Conservation (phyloP, 2,888 invertebrate genomes). For the Branchinecta sandiegonensis region DNA sequence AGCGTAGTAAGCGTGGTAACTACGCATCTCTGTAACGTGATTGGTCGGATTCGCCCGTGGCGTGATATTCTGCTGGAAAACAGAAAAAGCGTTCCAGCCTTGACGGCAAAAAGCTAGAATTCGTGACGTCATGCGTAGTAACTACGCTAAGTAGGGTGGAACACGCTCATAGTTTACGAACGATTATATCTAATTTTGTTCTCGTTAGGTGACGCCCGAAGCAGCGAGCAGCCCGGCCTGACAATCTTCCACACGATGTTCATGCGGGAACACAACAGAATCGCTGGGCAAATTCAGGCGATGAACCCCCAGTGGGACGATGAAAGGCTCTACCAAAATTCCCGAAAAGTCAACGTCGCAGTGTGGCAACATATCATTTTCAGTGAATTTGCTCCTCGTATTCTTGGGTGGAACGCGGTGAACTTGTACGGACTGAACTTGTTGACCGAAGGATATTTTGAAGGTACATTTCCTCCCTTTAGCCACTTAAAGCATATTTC, state of each 20-base stretch:
- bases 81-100: no score
- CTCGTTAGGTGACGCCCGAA: slow-evolving; percentile 58
- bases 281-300: slow-evolving; percentile 58
- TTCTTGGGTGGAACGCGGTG: slow-evolving; percentile 77
- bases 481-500: no score
- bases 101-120: no score
- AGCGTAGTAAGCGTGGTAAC: no score
- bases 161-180: no score
- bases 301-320: slow-evolving; percentile 82
- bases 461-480: slow-evolving; percentile 36
- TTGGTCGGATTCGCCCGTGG: no score
- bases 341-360: slow-evolving; percentile 60
- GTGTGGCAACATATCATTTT: slow-evolving; percentile 65
- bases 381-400: slow-evolving; percentile 76
- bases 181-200: neutral
- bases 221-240: slow-evolving; percentile 79
- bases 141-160: no score
- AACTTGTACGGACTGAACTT: slow-evolving; percentile 74
- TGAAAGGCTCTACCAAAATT: slow-evolving; percentile 65
- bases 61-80: no score
- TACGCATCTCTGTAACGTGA: no score
- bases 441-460: slow-evolving; percentile 66
- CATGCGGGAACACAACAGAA: slow-evolving; percentile 74
- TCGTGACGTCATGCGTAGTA: no score
- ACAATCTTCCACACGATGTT: slow-evolving; percentile 77